phyloP scores from a whole-genome alignment of 2,113 vertebrate species.

The Mus pahari region DNA sequence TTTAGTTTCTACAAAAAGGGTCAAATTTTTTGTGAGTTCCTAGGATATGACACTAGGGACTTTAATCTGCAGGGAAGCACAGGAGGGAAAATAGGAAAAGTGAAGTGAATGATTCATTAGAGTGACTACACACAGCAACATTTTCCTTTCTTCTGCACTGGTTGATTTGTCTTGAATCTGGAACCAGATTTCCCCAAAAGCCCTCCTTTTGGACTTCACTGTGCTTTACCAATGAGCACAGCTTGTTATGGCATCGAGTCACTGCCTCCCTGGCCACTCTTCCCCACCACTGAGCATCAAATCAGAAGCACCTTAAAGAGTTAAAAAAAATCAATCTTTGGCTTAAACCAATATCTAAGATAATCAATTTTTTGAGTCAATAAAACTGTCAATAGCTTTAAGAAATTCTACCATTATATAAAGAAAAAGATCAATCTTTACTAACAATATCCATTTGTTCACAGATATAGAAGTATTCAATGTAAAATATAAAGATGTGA shows the following conservation, averaged over 20 bases:
- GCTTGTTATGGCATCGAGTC: constrained; percentile 15
- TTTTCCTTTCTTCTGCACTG: constrained; percentile 33
- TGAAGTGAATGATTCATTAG: constrained; percentile 2
- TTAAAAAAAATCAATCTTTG: constrained; percentile 5
- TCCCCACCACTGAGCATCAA: constrained; percentile 9
- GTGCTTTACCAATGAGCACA: constrained; percentile 34
- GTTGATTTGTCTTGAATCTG: constrained; percentile 52
- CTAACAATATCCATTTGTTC: neutral
- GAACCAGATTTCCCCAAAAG: constrained; percentile 25
- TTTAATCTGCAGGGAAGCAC: neutral
- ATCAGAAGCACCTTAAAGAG: neutral
- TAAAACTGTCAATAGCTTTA: neutral
- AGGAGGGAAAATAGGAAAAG: neutral
- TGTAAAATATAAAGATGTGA: constrained; percentile 10
- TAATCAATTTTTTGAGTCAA: constrained; percentile 29
- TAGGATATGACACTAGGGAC: neutral
- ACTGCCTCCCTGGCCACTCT: constrained; percentile 38
- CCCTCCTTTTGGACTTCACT: neutral
- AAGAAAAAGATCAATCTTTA: constrained; percentile 33
- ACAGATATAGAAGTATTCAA: neutral
- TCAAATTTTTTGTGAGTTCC: neutral
- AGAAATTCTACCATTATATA: neutral
- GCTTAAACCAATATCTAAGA: neutral
- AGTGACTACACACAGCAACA: neutral
- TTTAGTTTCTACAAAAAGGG: neutral